Percentiles rank a stretch among this genome's conserved stretches.
Evolutionary conservation across 2,113 vertebrate species (phyloP).

Genomic region (Eidolon helvum): DNA sequence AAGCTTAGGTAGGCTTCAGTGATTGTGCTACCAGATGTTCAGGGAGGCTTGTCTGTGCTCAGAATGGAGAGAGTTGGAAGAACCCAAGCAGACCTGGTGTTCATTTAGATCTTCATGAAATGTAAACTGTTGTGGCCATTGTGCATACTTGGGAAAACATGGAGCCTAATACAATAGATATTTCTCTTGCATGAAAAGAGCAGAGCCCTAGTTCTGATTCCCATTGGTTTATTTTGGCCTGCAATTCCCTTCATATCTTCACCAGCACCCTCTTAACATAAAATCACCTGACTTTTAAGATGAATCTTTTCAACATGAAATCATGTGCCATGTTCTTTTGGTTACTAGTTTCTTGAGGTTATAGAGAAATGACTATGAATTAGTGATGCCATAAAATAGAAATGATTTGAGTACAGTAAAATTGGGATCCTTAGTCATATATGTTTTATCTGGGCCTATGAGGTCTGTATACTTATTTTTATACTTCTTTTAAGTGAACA

Average conservation of each 20-base stretch:
- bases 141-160: not conserved
- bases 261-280: not conserved
- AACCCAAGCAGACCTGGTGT: not conserved
- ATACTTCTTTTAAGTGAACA: not conserved
- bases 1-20: not conserved
- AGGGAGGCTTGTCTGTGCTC: not conserved
- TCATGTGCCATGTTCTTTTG: conserved; percentile 23
- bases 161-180: not conserved
- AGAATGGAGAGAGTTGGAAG: not conserved
- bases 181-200: not conserved
- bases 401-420: conserved; percentile 21
- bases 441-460: not conserved
- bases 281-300: conserved; percentile 12
- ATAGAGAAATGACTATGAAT: conserved; percentile 12
- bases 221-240: conserved; percentile 15
- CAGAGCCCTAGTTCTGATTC: not conserved
- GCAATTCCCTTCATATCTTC: not conserved
- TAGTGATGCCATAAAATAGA: not conserved
- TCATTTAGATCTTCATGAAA: not conserved
- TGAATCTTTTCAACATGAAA: conserved; percentile 44
- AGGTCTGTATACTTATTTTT: not conserved
- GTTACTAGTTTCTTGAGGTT: conserved; percentile 30
- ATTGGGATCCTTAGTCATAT: not conserved
- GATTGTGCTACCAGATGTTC: not conserved
- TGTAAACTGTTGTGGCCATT: not conserved